Evolutionary conservation across 2,888 invertebrate species (phyloP).

Genomic region (Hirtodrosophila trivittata): DNA sequence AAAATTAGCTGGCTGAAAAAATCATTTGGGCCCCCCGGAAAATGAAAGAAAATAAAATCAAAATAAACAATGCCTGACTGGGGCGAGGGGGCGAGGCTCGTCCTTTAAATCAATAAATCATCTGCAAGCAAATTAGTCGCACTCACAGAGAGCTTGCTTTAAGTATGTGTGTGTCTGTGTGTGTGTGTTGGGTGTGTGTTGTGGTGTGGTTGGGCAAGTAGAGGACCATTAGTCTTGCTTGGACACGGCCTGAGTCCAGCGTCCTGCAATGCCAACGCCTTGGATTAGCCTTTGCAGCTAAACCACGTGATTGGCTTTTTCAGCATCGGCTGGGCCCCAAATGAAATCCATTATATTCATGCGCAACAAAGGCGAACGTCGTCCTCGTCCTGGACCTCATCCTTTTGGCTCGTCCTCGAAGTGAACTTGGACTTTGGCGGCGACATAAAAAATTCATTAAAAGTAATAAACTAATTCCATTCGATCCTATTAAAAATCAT

Average conservation of each 20-base stretch:
- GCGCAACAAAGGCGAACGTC: conserved; percentile 53
- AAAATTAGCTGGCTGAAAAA: conserved; percentile 59
- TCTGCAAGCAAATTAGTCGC: conserved; percentile 79
- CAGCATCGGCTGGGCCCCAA: conserved; percentile 27
- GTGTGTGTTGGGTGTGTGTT: conserved; percentile 6
- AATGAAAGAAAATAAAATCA: conserved; percentile 46
- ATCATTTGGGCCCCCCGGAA: conserved; percentile 63
- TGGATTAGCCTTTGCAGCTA: conserved; percentile 25
- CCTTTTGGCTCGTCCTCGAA: background rate
- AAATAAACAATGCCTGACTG: conserved; percentile 66
- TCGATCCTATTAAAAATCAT: conserved; percentile 84
- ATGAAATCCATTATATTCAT: conserved; percentile 71
- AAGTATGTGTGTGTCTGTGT: conserved; percentile 11
- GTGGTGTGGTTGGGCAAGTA: conserved; percentile 12
- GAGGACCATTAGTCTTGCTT: conserved; percentile 72
- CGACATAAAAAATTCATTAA: conserved; percentile 83
- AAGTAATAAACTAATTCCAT: conserved; percentile 84
- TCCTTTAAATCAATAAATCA: conserved; percentile 78
- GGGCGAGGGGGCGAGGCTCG: background rate
- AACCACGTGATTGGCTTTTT: conserved; percentile 74
- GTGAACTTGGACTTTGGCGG: conserved; percentile 42
- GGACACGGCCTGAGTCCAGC: conserved; percentile 51
- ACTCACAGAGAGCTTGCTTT: conserved; percentile 20
- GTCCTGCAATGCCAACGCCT: conserved; percentile 20
- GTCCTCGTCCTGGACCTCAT: conserved; percentile 5